These are phyloP conservation scores for Torymus tubicola DNA, from an alignment of 2,888 invertebrate species.

Conservation along the genomic window DNA sequence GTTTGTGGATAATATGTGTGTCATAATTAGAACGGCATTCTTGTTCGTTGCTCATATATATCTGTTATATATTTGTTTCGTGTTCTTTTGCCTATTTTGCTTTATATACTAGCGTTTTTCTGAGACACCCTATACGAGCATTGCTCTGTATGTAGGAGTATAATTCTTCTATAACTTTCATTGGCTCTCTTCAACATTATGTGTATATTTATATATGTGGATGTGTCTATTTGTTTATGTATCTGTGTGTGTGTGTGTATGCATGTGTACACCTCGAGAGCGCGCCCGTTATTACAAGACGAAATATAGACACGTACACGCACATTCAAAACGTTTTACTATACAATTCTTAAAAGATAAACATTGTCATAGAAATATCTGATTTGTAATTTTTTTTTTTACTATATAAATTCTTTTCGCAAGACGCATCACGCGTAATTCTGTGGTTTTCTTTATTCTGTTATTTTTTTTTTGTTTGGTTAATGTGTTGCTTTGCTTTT, in stretches of 20 bases:
- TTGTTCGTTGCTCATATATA: constrained; percentile 41
- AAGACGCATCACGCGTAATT: constrained; percentile 21
- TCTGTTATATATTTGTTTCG: constrained; percentile 20
- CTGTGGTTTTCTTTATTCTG: constrained; percentile 28
- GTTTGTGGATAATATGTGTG: too few species aligned
- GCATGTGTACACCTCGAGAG: constrained; percentile 51
- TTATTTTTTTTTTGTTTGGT: constrained; percentile 14
- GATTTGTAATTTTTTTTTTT: constrained; percentile 35
- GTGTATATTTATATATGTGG: constrained; percentile 32
- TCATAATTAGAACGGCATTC: constrained; percentile 13
- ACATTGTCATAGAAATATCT: constrained; percentile 63
- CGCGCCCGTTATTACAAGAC: constrained; percentile 62
- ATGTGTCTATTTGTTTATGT: too few species aligned
- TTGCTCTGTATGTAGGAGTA: constrained; percentile 11
- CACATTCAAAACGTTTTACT: constrained; percentile 66
- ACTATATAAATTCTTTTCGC: constrained; percentile 44
- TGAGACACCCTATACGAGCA: constrained; percentile 39
- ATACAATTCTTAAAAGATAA: constrained; percentile 64
- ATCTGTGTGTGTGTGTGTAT: too few species aligned
- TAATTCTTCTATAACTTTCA: constrained; percentile 14
- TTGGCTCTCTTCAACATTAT: neutral
- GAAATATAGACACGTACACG: constrained; percentile 70
- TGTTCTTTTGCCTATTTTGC: neutral
- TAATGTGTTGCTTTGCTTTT: too few species aligned
- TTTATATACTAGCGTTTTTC: neutral